Evolutionary conservation across 2,797 vertebrate genomes (phyloP).

Genomic region (Aplochiton taeniatus): DNA sequence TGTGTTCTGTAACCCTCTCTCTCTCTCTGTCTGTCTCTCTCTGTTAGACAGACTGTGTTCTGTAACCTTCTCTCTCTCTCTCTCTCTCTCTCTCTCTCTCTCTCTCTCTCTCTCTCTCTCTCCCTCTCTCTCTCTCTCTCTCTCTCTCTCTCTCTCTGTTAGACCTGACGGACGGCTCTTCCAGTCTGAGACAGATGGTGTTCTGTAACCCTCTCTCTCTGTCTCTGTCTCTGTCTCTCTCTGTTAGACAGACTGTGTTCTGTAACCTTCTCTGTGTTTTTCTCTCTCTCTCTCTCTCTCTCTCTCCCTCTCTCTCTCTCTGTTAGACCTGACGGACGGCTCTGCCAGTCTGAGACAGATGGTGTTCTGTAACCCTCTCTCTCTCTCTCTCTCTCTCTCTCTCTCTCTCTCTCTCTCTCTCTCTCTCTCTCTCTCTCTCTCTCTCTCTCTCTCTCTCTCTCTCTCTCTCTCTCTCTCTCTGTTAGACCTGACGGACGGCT

Average conservation of each 20-base stretch:
- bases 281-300: background rate
- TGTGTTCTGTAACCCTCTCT: background rate
- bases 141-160: background rate
- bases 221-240: no score
- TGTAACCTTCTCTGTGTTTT: background rate
- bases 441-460: background rate
- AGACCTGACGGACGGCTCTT: constrained; percentile 81
- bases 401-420: background rate
- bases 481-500: constrained; percentile 80
- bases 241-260: background rate
- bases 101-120: background rate
- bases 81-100: background rate
- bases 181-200: no score
- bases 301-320: background rate
- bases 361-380: no score
- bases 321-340: constrained; percentile 80
- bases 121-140: background rate
- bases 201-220: no score
- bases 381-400: no score
- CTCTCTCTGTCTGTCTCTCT: background rate
- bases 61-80: no score
- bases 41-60: no score
- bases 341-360: constrained; percentile 73
- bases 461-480: background rate
- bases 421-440: background rate